Conservation (phyloP, 2,888 invertebrate species). For the Noctua fimbriata region DNA sequence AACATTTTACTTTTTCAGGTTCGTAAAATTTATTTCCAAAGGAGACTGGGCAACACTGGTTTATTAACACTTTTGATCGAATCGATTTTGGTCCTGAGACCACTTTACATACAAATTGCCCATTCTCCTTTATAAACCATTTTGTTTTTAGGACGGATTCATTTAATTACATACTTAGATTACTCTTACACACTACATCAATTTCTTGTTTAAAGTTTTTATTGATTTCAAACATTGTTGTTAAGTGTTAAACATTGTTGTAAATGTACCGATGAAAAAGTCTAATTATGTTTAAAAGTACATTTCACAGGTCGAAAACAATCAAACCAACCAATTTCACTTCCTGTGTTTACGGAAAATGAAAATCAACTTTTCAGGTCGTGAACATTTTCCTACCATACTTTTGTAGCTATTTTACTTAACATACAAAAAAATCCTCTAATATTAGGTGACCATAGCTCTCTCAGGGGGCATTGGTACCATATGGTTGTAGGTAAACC, state of each 20-base stretch:
- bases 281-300: background rate
- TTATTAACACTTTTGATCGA: background rate
- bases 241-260: background rate
- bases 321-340: background rate
- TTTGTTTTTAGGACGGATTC: slow-evolving; percentile 10
- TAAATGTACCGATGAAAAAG: background rate
- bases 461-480: slow-evolving; percentile 92
- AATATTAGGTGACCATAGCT: slow-evolving; percentile 84
- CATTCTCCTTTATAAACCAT: background rate
- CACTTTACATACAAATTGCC: background rate
- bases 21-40: background rate
- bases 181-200: background rate
- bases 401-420: slow-evolving; percentile 35
- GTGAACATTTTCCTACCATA: slow-evolving; percentile 12
- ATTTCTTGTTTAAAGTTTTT: background rate
- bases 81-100: background rate
- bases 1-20: background rate
- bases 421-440: background rate
- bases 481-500: slow-evolving; percentile 95
- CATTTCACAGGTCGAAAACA: background rate
- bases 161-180: background rate
- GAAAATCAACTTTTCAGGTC: slow-evolving; percentile 46
- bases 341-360: slow-evolving; percentile 6
- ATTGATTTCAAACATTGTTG: background rate
- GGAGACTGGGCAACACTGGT: background rate